These are phyloP conservation scores for Gobiocypris rarus DNA, from an alignment of 2,113 vertebrate genomes.

Conservation along the genomic window DNA sequence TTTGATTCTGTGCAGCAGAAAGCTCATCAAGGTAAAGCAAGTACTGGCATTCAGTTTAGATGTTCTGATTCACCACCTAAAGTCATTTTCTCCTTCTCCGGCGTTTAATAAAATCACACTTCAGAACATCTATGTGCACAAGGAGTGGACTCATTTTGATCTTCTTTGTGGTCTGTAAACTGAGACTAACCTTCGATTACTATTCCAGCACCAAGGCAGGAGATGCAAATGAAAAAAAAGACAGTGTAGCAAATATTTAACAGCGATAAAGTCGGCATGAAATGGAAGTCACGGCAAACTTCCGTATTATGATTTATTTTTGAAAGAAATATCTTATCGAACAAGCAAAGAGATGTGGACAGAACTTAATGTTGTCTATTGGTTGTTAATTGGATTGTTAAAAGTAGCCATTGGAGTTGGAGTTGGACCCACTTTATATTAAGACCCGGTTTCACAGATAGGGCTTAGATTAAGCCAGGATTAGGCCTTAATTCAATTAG, in stretches of 20 bases:
- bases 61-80: background rate
- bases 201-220: background rate
- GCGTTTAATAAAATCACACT: background rate
- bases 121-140: background rate
- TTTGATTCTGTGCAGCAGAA: conserved; percentile 1
- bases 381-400: too few relatives aligned
- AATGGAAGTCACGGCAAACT: background rate
- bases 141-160: background rate
- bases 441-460: too few relatives aligned
- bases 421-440: too few relatives aligned
- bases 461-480: too few relatives aligned
- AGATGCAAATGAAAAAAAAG: conserved; percentile 35
- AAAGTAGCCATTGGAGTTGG: too few relatives aligned
- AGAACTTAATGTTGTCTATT: too few relatives aligned
- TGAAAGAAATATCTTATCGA: too few relatives aligned
- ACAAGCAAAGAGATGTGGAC: too few relatives aligned
- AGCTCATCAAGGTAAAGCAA: conserved; percentile 8
- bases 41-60: background rate
- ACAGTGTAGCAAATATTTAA: conserved; percentile 45
- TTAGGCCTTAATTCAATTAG: too few relatives aligned
- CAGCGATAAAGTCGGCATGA: conserved; percentile 70
- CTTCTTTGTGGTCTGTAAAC: conserved; percentile 10
- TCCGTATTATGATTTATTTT: background rate
- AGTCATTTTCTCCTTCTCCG: background rate
- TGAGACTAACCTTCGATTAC: conserved; percentile 1